Evolutionary conservation across 2,113 vertebrate species (phyloP), one percentile per base, ranked within the genome.

Genomic region (Corythornis vintsioides): DNA sequence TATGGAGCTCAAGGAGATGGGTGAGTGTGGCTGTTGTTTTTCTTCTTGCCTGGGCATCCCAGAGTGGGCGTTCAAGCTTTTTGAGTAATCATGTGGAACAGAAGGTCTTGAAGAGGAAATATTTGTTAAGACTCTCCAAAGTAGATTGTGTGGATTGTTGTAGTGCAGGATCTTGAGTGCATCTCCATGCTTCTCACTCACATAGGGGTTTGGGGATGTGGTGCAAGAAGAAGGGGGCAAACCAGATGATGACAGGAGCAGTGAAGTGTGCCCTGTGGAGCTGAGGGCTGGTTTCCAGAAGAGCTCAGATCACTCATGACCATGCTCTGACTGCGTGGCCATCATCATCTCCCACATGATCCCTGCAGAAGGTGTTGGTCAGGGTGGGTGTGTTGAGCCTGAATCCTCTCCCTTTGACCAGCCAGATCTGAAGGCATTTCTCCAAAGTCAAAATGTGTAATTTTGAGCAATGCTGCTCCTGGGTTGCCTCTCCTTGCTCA

Each of bases 1-100:
- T 95, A 97, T 97, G 7, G 99, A 99, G 96, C 98, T 99, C 86
- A 99, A 98, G 97, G 98, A 98, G 94, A 98, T 99, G 98, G 98
- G 99, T 99, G 97, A 73, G 96, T 95, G 26, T 63, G 89, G 50
- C 38, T 84, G 40, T 19, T 47, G n/a, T 18, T 55, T 31, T 82
- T 76, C 65, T 72, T 17, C 60, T 82, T 42, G 31, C 42, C 45
- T 83, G 22, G 12, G 5, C 61, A 33, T 83, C 18, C 35, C 35
- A n/a, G 38, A 43, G 7, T 33, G 35, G 53, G 7, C 35, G 13
- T 63, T 74, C 7, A 13, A 20, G 20, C 31, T 76, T 77, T 71
- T 66, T 26, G 40, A 60, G 75, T 53, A 38, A 70, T 28, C 5
- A 3, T 5, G 35, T 35, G 29, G 57, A 63, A 42, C 17, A 50